A percentile compares a stretch with the other conserved stretches of the same genome.
phyloP scores from a whole-genome alignment of 1,140 invertebrate species.

The Papilio polyxenes region DNA sequence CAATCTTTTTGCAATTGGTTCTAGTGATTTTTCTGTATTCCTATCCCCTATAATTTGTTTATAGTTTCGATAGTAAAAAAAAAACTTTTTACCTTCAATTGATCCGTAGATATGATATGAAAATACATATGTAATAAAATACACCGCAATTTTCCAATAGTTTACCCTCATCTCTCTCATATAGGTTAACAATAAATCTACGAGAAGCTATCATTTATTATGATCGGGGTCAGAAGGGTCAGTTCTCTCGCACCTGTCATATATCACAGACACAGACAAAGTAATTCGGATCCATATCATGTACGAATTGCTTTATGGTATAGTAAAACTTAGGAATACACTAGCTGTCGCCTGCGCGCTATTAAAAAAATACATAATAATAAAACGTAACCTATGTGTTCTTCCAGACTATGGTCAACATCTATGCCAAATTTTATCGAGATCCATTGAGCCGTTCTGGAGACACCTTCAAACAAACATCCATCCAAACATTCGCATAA shows the following conservation, averaged over 20 bases:
- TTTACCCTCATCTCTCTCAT: neutral
- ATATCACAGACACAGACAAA: neutral
- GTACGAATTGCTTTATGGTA: neutral
- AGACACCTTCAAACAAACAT: too few species aligned
- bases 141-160: neutral
- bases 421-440: too few species aligned
- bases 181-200: neutral
- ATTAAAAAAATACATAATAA: too few species aligned
- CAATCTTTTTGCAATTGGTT: neutral
- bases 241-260: conserved; percentile 7
- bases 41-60: too few species aligned
- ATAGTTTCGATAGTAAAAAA: neutral
- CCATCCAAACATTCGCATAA: too few species aligned
- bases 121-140: neutral
- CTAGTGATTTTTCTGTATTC: neutral
- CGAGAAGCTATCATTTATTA: neutral
- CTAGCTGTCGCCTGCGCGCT: too few species aligned
- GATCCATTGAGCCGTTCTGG: too few species aligned
- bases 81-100: neutral
- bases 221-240: neutral
- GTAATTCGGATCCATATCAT: neutral
- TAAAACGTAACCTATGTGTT: too few species aligned
- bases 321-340: neutral
- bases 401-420: too few species aligned
- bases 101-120: neutral